Evolutionary conservation across 2,888 invertebrate species (phyloP).

Genomic region (Catonia carolina): DNA sequence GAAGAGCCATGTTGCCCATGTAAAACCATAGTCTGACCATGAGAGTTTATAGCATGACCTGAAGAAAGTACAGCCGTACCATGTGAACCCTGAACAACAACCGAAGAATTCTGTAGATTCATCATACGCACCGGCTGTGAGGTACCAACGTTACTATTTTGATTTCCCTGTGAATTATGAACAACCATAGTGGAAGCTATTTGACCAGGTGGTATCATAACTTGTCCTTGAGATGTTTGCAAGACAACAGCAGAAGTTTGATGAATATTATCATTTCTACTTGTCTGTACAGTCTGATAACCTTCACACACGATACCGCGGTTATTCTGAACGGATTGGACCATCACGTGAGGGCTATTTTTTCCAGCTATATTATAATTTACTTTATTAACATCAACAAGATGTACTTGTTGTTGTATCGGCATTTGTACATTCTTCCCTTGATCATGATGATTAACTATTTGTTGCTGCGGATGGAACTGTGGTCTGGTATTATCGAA

Average conservation of each 20-base stretch:
- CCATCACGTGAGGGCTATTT: background rate
- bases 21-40: constrained; percentile 15
- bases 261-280: constrained; percentile 14
- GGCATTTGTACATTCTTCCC: background rate
- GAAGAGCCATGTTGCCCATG: constrained; percentile 15
- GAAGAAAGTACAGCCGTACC: background rate
- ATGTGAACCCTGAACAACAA: constrained; percentile 11
- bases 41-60: background rate
- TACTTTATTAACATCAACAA: constrained; percentile 1
- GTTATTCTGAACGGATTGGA: background rate
- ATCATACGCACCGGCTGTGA: constrained; percentile 17
- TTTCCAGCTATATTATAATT: background rate
- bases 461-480: constrained; percentile 9
- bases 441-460: constrained; percentile 3
- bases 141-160: constrained; percentile 14
- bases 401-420: constrained; percentile 13
- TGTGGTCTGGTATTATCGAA: constrained; percentile 14
- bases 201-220: constrained; percentile 21
- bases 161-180: constrained; percentile 16
- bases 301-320: constrained; percentile 7
- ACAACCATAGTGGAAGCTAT: constrained; percentile 17
- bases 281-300: background rate
- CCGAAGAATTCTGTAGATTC: constrained; percentile 19
- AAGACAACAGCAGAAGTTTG: constrained; percentile 19
- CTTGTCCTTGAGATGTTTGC: constrained; percentile 24